Percentiles rank a stretch among this genome's conserved stretches.
Evolutionary conservation across 2,113 vertebrate species (phyloP).

Genomic region (Nerophis ophidion): DNA sequence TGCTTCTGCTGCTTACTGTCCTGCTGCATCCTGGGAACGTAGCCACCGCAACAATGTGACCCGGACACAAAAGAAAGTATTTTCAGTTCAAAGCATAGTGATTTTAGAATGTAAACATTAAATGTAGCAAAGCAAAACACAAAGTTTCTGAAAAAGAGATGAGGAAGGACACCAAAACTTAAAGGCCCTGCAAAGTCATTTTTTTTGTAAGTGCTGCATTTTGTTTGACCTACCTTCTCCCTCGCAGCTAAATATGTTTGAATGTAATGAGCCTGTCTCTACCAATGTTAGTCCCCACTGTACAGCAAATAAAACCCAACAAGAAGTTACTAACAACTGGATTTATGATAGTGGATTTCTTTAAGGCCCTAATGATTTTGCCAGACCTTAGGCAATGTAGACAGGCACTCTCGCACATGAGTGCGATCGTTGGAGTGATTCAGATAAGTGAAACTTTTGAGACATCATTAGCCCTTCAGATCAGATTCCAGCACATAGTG

Average conservation of each 20-base stretch:
- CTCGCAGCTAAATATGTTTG: constrained; percentile 46
- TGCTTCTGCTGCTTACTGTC: no score
- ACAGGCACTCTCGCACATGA: constrained; percentile 15
- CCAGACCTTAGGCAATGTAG: constrained; percentile 18
- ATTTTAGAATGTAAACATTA: neutral
- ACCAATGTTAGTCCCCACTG: constrained; percentile 29
- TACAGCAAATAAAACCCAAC: constrained; percentile 40
- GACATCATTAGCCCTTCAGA: constrained; percentile 62
- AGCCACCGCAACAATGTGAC: no score
- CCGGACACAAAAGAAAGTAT: neutral
- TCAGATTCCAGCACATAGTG: constrained; percentile 51
- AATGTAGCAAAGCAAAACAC: neutral
- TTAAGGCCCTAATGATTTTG: constrained; percentile 14
- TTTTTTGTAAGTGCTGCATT: constrained; percentile 36
- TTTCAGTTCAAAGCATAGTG: neutral
- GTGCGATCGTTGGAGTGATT: constrained; percentile 23
- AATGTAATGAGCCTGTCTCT: constrained; percentile 48
- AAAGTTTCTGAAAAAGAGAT: constrained; percentile 15
- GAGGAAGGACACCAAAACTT: constrained; percentile 4
- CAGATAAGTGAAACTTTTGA: constrained; percentile 54
- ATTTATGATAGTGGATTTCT: constrained; percentile 20
- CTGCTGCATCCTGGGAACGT: no score
- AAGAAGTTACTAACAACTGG: constrained; percentile 38
- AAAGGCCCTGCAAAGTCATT: constrained; percentile 24
- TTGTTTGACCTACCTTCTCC: constrained; percentile 49